phyloP scores from a whole-genome alignment of 2,888 invertebrate genomes.

The Xanthorhoe spadicearia region DNA sequence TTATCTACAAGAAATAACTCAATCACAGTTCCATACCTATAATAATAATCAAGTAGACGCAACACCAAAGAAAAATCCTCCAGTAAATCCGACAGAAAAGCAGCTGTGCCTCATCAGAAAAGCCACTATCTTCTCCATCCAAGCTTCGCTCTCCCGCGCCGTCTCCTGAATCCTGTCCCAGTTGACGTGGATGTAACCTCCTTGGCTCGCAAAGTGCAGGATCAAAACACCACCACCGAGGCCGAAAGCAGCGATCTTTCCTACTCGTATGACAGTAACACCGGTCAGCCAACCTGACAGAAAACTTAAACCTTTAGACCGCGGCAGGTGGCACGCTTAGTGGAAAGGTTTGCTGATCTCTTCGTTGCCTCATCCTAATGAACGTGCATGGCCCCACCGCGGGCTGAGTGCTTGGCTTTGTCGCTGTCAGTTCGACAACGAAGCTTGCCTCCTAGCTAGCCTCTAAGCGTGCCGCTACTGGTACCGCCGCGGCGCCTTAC shows the following conservation, averaged over 20 bases:
- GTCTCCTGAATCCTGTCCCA: constrained; percentile 93
- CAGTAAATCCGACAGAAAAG: constrained; percentile 90
- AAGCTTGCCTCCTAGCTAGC: no score
- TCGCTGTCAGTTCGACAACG: no score
- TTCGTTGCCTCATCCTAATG: no score
- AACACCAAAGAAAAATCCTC: constrained; percentile 93
- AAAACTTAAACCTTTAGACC: neutral
- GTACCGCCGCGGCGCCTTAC: no score
- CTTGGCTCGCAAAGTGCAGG: constrained; percentile 93
- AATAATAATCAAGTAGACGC: constrained; percentile 77
- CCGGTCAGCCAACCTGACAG: constrained; percentile 87
- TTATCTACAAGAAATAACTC: no score
- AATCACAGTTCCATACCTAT: constrained; percentile 27
- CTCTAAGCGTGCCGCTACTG: no score
- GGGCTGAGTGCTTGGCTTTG: no score
- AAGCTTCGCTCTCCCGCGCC: constrained; percentile 89
- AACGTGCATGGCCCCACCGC: no score
- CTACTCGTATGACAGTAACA: constrained; percentile 91
- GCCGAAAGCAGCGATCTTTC: constrained; percentile 94
- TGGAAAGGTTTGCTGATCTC: no score
- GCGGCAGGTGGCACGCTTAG: no score
- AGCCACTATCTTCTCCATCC: constrained; percentile 87
- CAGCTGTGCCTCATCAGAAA: constrained; percentile 88
- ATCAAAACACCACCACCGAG: constrained; percentile 94
- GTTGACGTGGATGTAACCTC: constrained; percentile 94